These are phyloP conservation scores for Temnothorax unifasciatus DNA, from an alignment of 2,888 invertebrate genomes.

Conservation along the genomic window DNA sequence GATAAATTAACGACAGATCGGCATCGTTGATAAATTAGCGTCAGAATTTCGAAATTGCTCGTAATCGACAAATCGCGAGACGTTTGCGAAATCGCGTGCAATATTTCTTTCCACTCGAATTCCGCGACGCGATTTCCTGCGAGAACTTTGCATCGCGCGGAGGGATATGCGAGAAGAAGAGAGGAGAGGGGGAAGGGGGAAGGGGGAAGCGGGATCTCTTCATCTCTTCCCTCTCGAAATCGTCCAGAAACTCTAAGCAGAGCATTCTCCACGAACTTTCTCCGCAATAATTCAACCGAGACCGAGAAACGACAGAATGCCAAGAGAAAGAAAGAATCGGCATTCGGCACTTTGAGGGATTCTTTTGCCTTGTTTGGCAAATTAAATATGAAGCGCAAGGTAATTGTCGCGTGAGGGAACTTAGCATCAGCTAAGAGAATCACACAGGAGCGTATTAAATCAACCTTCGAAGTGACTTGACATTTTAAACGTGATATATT, in stretches of 20 bases:
- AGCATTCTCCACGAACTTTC: constrained; percentile 76
- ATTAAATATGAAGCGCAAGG: constrained; percentile 77
- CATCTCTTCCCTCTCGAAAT: constrained; percentile 10
- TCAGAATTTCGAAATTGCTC: constrained; percentile 16
- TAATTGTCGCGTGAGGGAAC: constrained; percentile 72
- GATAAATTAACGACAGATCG: constrained; percentile 34
- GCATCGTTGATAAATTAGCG: constrained; percentile 20
- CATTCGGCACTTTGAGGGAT: constrained; percentile 35
- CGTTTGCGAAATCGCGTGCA: constrained; percentile 58
- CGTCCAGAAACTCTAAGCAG: constrained; percentile 45
- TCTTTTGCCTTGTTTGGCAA: constrained; percentile 68
- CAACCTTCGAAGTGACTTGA: background rate
- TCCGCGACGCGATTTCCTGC: constrained; percentile 35
- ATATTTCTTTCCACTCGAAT: constrained; percentile 68
- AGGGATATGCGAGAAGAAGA: background rate
- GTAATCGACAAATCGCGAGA: constrained; percentile 47
- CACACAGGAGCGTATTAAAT: constrained; percentile 6
- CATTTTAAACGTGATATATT: background rate
- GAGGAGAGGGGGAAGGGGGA: too few relatives aligned
- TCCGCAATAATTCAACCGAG: constrained; percentile 78
- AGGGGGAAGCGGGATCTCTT: too few relatives aligned
- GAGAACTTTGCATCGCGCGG: constrained; percentile 20
- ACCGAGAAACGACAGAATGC: constrained; percentile 35
- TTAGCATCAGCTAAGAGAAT: constrained; percentile 11
- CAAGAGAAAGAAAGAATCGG: constrained; percentile 10